phyloP scores from a whole-genome alignment of 2,113 vertebrate species.

The Pampusana beccarii region DNA sequence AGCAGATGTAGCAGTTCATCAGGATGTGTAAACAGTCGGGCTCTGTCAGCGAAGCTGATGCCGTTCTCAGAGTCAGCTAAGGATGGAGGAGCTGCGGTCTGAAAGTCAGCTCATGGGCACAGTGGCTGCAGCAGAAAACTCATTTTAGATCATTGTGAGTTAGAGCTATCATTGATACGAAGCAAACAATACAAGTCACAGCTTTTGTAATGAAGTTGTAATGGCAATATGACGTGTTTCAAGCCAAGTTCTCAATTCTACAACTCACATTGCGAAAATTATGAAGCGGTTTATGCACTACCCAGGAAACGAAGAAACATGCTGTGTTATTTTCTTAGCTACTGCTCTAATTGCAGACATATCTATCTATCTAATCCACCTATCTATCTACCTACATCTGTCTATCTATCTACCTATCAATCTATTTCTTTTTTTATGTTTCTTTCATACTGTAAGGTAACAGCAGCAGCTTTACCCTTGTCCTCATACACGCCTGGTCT shows the following conservation, averaged over 20 bases:
- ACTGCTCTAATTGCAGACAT: not conserved
- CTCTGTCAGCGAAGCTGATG: not conserved
- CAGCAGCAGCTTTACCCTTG: not conserved
- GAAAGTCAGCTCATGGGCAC: not conserved
- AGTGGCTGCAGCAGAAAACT: not conserved
- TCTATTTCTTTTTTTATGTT: not conserved
- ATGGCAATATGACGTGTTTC: conserved; percentile 3
- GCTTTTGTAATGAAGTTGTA: not conserved
- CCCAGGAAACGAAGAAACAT: conserved; percentile 6
- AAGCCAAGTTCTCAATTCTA: conserved; percentile 18
- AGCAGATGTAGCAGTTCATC: not conserved
- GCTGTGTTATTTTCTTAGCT: not conserved
- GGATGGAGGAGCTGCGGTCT: not conserved
- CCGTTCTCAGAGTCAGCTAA: not conserved
- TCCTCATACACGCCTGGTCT: not conserved
- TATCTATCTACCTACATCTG: no score
- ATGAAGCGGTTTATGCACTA: not conserved
- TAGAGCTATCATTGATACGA: not conserved
- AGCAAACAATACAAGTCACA: not conserved
- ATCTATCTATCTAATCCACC: not conserved
- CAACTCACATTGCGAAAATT: conserved; percentile 13
- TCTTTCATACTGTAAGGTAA: not conserved
- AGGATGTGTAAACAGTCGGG: not conserved
- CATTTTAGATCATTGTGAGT: not conserved
- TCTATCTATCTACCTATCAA: not conserved